These are phyloP conservation scores for Gymnogyps californianus DNA, from an alignment of 2,113 vertebrate genomes.

Conservation along the genomic window DNA sequence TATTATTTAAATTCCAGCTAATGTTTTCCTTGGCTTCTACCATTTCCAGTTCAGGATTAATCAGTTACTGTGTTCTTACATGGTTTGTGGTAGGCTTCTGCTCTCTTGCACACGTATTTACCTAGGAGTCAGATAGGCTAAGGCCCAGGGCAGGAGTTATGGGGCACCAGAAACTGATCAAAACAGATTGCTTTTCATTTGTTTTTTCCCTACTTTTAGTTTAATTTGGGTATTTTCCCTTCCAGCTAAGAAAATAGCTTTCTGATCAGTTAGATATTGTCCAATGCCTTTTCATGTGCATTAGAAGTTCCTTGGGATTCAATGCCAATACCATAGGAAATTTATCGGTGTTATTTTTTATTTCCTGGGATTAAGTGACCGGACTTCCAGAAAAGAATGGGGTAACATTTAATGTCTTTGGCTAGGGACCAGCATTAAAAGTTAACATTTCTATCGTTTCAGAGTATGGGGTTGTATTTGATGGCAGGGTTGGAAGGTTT, in stretches of 20 bases:
- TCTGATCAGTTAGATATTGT: not conserved
- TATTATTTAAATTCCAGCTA: conserved; percentile 52
- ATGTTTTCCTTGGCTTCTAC: conserved; percentile 48
- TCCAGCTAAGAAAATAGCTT: not conserved
- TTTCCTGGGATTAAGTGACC: conserved; percentile 24
- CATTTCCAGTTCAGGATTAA: conserved; percentile 54
- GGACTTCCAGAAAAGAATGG: not conserved
- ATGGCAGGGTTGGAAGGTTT: not conserved
- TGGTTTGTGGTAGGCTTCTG: conserved; percentile 6
- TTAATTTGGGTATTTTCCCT: conserved; percentile 12
- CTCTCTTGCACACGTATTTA: conserved; percentile 9
- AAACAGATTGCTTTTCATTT: not conserved
- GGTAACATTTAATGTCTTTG: not conserved
- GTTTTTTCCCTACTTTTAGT: not conserved
- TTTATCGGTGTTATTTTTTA: not conserved
- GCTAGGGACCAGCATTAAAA: not conserved
- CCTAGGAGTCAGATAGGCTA: not conserved
- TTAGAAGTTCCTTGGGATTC: not conserved
- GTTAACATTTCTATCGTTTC: not conserved
- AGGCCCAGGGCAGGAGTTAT: not conserved
- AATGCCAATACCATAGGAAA: not conserved
- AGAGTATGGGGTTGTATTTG: not conserved
- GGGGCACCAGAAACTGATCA: not conserved
- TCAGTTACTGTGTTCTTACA: conserved; percentile 16
- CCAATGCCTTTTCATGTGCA: not conserved